Percentiles rank a stretch among this genome's conserved stretches.
Evolutionary conservation across 2,888 invertebrate genomes (phyloP).

Genomic region (Lasioglossum vierecki): DNA sequence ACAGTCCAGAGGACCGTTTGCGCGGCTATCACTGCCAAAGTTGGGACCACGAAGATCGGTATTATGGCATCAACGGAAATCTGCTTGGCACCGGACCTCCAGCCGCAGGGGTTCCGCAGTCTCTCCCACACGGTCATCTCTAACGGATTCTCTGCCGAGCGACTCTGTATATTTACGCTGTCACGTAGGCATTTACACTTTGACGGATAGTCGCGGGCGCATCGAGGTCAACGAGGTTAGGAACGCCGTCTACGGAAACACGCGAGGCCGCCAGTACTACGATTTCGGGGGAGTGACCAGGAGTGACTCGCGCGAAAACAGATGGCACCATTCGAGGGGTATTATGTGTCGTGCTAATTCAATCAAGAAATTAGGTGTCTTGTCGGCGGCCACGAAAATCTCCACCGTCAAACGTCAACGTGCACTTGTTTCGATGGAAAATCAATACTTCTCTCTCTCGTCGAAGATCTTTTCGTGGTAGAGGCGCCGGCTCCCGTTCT

Average conservation of each 20-base stretch:
- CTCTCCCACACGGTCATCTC: constrained; percentile 77
- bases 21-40: constrained; percentile 79
- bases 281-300: constrained; percentile 31
- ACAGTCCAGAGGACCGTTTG: constrained; percentile 79
- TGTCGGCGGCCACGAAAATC: background rate
- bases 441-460: constrained; percentile 7
- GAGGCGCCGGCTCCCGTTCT: background rate
- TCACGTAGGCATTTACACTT: constrained; percentile 15
- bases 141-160: background rate
- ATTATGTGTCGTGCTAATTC: constrained; percentile 17
- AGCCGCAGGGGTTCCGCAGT: constrained; percentile 75
- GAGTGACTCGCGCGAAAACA: constrained; percentile 17
- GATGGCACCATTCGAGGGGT: constrained; percentile 48
- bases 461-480: background rate
- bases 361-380: background rate
- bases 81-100: constrained; percentile 80
- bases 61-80: constrained; percentile 82
- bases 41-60: constrained; percentile 80
- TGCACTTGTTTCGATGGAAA: constrained; percentile 10
- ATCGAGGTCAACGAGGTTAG: constrained; percentile 52
- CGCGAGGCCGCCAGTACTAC: background rate
- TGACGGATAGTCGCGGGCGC: constrained; percentile 34
- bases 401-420: background rate
- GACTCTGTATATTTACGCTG: constrained; percentile 22
- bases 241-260: background rate